Evolutionary conservation across 2,113 vertebrate species (phyloP).

Genomic region (Zosterops pallidus): DNA sequence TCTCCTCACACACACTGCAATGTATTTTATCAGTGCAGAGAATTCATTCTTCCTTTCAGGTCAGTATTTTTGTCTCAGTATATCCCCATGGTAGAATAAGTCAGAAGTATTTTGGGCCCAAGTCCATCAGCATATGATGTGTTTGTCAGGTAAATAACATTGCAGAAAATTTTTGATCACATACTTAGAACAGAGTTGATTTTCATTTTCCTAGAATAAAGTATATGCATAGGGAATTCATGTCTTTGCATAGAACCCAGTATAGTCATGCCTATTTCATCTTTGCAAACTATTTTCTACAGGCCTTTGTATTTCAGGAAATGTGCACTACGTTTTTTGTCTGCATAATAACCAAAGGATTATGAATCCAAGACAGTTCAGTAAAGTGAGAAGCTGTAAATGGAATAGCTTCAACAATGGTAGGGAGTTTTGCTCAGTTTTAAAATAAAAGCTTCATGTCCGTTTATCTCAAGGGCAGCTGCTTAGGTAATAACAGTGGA

Average conservation of each 20-base stretch:
- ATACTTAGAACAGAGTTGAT: not conserved
- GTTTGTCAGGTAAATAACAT: not conserved
- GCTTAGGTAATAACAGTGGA: not conserved
- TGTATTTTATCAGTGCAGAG: not conserved
- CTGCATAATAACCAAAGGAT: not conserved
- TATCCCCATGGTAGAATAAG: not conserved
- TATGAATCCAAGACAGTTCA: not conserved
- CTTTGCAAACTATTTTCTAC: not conserved
- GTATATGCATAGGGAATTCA: not conserved
- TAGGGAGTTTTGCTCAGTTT: not conserved
- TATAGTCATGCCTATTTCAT: not conserved
- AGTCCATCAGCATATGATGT: not conserved
- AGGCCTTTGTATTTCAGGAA: not conserved
- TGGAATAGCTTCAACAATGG: not conserved
- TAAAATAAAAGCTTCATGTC: not conserved
- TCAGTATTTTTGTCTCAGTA: not conserved
- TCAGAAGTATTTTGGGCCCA: not conserved
- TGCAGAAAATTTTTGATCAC: not conserved
- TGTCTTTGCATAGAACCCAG: not conserved
- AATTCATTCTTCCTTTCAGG: not conserved
- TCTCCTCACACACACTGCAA: accelerated
- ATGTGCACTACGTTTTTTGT: not conserved
- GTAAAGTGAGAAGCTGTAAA: not conserved
- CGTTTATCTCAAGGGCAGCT: not conserved
- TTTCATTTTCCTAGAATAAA: not conserved